Percentiles rank a stretch among this genome's conserved stretches.
phyloP scores from a whole-genome alignment of 2,797 vertebrate genomes.

The Enteromius mattozi region DNA sequence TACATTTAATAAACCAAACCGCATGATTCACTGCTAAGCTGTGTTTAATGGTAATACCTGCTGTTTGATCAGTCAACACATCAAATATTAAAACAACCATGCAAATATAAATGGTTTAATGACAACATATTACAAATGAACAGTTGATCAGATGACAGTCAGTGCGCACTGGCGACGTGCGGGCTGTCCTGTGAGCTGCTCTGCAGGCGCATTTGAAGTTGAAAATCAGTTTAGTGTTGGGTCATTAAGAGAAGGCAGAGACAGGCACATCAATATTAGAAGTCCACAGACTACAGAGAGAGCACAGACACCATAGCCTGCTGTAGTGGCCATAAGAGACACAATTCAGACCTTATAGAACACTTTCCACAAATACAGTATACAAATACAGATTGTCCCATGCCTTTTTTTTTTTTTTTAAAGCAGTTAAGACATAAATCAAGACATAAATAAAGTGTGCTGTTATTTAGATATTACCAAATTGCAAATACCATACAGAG shows the following conservation, averaged over 20 bases:
- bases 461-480: not conserved
- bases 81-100: constrained; percentile 9
- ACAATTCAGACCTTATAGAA: not conserved
- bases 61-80: constrained; percentile 7
- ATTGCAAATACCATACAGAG: not conserved
- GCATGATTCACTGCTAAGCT: not conserved
- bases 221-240: constrained; percentile 70
- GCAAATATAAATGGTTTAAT: constrained; percentile 15
- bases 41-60: constrained; percentile 16
- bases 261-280: constrained; percentile 54
- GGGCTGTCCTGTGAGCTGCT: constrained; percentile 29
- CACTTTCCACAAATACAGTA: not conserved
- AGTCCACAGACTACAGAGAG: constrained; percentile 18
- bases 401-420: not conserved
- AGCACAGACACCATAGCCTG: not conserved
- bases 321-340: not conserved
- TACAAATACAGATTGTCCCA: not conserved
- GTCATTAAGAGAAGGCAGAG: constrained; percentile 68
- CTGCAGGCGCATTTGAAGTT: constrained; percentile 64
- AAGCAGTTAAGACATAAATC: not conserved
- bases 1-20: constrained; percentile 1
- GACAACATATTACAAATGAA: constrained; percentile 15
- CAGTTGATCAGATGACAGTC: not conserved
- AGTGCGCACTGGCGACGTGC: not conserved
- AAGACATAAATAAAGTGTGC: not conserved